These are phyloP conservation scores for Aradophagus sp. DNA, from an alignment of 1,140 invertebrate genomes.

Conservation along the genomic window DNA sequence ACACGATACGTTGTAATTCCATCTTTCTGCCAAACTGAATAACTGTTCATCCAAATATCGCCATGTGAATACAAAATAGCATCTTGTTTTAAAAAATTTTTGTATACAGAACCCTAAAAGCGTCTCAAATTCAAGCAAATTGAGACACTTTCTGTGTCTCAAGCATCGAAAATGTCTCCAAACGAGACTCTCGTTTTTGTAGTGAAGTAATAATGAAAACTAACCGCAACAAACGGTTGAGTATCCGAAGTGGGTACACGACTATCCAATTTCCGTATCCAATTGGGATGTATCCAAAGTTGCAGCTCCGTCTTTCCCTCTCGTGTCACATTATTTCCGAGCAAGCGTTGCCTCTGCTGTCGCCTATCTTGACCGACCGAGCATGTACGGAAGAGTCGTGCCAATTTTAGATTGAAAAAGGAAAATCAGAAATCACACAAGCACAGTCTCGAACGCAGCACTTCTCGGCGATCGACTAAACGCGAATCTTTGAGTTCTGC, in stretches of 20 bases:
- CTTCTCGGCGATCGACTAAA: slow-evolving; percentile 50
- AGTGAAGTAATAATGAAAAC: slow-evolving; percentile 9
- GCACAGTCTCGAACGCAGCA: slow-evolving; percentile 54
- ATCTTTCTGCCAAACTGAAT: too few relatives aligned
- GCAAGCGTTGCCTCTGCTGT: slow-evolving; percentile 46
- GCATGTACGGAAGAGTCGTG: slow-evolving; percentile 57
- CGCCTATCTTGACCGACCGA: slow-evolving; percentile 53
- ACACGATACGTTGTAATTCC: too few relatives aligned
- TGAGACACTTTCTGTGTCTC: too few relatives aligned
- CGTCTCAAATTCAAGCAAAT: too few relatives aligned
- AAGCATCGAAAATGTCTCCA: too few relatives aligned
- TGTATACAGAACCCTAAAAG: too few relatives aligned
- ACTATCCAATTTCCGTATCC: slow-evolving; percentile 31
- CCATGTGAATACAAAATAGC: too few relatives aligned
- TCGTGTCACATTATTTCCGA: slow-evolving; percentile 44
- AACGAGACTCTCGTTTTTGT: too few relatives aligned
- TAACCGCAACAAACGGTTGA: background rate
- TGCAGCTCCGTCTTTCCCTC: slow-evolving; percentile 41
- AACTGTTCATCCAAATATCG: too few relatives aligned
- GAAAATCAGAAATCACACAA: slow-evolving; percentile 43
- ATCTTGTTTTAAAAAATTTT: too few relatives aligned
- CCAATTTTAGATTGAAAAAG: slow-evolving; percentile 58
- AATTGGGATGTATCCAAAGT: slow-evolving; percentile 52
- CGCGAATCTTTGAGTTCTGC: slow-evolving; percentile 16
- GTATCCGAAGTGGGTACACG: background rate